Evolutionary conservation across 2,113 vertebrate species (phyloP).

Genomic region (Lampris megalopsis): DNA sequence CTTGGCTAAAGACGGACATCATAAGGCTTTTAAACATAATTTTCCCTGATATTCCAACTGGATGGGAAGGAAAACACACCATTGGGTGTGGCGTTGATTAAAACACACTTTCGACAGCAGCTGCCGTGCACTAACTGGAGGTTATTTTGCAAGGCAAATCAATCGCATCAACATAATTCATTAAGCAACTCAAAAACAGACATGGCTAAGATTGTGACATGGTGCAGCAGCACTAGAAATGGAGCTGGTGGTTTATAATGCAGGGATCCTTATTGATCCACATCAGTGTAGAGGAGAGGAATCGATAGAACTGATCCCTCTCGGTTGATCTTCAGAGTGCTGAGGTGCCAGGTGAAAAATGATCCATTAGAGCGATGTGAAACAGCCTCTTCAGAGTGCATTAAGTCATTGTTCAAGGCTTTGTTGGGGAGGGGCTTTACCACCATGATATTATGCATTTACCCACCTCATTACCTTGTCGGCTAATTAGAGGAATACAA

Average conservation of each 20-base stretch:
- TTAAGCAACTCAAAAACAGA: slow-evolving; percentile 40
- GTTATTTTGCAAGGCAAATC: slow-evolving; percentile 33
- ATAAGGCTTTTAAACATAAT: slow-evolving; percentile 20
- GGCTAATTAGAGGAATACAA: not conserved
- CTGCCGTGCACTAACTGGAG: not conserved
- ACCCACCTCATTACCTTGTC: slow-evolving; percentile 27
- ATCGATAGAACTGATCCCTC: slow-evolving; percentile 72
- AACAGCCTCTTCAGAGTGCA: slow-evolving; percentile 60
- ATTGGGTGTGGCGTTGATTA: slow-evolving; percentile 22
- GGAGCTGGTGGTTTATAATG: slow-evolving; percentile 56
- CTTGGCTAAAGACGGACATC: slow-evolving; percentile 46
- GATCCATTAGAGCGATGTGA: slow-evolving; percentile 71
- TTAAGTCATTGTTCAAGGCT: slow-evolving; percentile 68
- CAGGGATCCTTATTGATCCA: slow-evolving; percentile 70
- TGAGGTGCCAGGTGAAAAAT: slow-evolving; percentile 76
- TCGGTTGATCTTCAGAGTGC: slow-evolving; percentile 74
- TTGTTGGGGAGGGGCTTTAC: slow-evolving; percentile 29
- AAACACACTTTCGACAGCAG: slow-evolving; percentile 19
- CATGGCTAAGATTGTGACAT: slow-evolving; percentile 37
- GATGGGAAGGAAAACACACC: slow-evolving; percentile 1
- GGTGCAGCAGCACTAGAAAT: slow-evolving; percentile 40
- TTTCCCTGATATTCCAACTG: slow-evolving; percentile 50
- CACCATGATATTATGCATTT: slow-evolving; percentile 36
- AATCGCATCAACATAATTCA: slow-evolving; percentile 45
- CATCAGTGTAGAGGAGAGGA: slow-evolving; percentile 54